Base-by-base conservation (phyloP, 30 jellyfish, hydroid and myxozoan species). In the Haliclystus octoradiatus region DNA sequence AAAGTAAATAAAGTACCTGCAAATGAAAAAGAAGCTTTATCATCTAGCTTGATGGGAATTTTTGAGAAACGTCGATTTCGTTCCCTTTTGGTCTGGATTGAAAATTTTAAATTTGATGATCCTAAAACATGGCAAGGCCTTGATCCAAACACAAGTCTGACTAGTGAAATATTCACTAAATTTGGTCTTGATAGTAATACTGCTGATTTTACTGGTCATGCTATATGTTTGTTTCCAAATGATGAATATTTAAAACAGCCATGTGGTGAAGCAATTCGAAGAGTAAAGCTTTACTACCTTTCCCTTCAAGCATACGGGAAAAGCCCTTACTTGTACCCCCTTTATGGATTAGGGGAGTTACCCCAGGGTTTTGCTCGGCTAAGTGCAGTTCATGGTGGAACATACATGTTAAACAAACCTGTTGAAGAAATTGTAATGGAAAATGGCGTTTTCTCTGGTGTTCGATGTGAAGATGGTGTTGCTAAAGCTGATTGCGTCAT, bases 311-410 rank as follows among this genome's bases (percentile, higher is more conserved):
- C 78, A 60, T 84, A 80, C 62, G 96, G 99, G 25, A 92, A 81
- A 57, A 82, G 96, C 28, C 99, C 99, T 22, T 92, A 92, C 74
- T 47, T 92, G 25, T 92, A 92, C 68, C 99, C 99, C 1, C 81
- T 84, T 28, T 92, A 92, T 74, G 99, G 99, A 52, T 67, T 92
- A 49, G 99, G 99, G 12, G 99, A 92, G 71, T 75, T 92, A 9
- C 99, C 99, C 28, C 99, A 92, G 60, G 96, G 96, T 0, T 92
- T 92, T 79, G 99, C 99, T 12, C 82, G 99, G 19, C 85, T 92
- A 15, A 83, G 96, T 68, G 99, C 99, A 22, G 99, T 92, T 12
- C 79, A 92, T 75, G 99, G 99, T 26, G 99, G 99, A 9, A 92
- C 99, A 1, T 92, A 92, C 93, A 92, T 92, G 99, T 63, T 92